phyloP scores from a whole-genome alignment of 2,888 invertebrate species.

The Philonicus albiceps region DNA sequence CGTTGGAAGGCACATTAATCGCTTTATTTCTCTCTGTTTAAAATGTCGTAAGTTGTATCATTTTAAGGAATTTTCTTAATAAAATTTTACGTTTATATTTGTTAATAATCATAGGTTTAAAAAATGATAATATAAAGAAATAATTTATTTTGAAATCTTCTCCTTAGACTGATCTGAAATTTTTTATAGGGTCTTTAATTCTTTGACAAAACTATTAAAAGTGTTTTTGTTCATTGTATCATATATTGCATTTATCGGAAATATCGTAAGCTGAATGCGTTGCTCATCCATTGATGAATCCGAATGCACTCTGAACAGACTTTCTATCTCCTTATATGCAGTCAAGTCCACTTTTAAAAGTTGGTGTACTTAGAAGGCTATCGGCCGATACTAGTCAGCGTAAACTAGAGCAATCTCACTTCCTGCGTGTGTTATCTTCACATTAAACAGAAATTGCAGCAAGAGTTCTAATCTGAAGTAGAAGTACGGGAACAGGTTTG shows the following conservation, averaged over 20 bases:
- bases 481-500: neutral
- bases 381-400: neutral
- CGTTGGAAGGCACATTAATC: too few species aligned
- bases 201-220: neutral
- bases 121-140: too few species aligned
- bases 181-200: too few species aligned
- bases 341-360: neutral
- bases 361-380: neutral
- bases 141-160: too few species aligned
- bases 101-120: too few species aligned
- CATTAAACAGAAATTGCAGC: neutral
- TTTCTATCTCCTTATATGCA: neutral
- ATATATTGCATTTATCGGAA: neutral
- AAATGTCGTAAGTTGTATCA: too few species aligned
- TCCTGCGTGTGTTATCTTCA: neutral
- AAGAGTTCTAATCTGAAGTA: neutral
- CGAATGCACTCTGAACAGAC: neutral
- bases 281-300: neutral
- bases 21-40: too few species aligned
- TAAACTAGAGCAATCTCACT: conserved; percentile 2
- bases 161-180: too few species aligned
- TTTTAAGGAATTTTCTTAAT: too few species aligned
- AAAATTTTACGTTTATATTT: too few species aligned
- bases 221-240: neutral
- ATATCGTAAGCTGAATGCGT: neutral